Conservation (phyloP, 2,888 invertebrate genomes). For the Chrysolina haemoptera region DNA sequence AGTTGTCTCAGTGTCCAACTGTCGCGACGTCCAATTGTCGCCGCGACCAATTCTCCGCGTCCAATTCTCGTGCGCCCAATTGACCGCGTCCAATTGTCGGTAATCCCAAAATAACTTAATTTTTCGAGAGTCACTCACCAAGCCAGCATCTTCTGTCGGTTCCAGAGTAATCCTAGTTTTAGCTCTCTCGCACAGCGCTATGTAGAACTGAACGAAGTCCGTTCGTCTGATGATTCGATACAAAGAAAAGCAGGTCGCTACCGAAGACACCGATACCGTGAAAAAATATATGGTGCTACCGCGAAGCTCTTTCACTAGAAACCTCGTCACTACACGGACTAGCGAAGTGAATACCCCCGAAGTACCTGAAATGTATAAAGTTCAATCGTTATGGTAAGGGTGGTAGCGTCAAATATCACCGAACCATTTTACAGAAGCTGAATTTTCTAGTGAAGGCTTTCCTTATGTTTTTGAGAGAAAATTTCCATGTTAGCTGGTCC, state of each 20-base stretch:
- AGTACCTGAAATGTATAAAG: slow-evolving; percentile 76
- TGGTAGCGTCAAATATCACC: no score
- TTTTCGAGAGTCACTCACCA: slow-evolving; percentile 71
- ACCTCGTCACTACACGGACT: slow-evolving; percentile 88
- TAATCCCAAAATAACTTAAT: no score
- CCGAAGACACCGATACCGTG: slow-evolving; percentile 82
- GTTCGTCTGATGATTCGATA: slow-evolving; percentile 85
- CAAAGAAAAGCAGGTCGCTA: slow-evolving; percentile 83
- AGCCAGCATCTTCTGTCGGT: slow-evolving; percentile 87
- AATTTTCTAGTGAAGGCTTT: no score
- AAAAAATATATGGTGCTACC: slow-evolving; percentile 92
- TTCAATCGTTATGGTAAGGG: no score
- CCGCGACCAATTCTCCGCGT: no score
- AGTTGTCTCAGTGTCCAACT: no score
- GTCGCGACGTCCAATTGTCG: no score
- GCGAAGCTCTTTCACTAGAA: slow-evolving; percentile 82
- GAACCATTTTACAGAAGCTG: no score
- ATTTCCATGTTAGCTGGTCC: no score
- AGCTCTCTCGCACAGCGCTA: slow-evolving; percentile 81
- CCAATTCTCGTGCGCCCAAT: no score
- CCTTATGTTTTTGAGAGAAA: no score
- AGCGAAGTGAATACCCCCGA: slow-evolving; percentile 91
- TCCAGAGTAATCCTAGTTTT: slow-evolving; percentile 86
- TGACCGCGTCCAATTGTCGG: no score
- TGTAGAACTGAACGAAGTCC: slow-evolving; percentile 87